Evolutionary conservation across 1,140 invertebrate genomes (phyloP).

Genomic region (Conus ventricosus): DNA sequence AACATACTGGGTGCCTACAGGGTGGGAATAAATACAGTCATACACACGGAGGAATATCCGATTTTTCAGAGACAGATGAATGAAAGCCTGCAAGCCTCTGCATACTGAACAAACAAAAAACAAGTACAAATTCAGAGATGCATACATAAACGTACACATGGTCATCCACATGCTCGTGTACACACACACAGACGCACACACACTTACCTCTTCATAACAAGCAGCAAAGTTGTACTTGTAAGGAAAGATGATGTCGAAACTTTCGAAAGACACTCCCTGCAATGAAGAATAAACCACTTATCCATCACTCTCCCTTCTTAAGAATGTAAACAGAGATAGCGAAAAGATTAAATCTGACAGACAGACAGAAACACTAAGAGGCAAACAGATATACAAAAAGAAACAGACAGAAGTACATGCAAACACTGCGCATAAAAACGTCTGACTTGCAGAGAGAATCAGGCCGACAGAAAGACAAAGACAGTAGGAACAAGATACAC

Average conservation of each 20-base stretch:
- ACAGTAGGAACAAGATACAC: no score
- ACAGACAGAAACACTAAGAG: not conserved
- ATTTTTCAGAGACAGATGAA: no score
- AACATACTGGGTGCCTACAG: no score
- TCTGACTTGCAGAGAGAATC: no score
- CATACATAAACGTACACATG: not conserved
- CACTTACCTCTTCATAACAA: slow-evolving; percentile 89
- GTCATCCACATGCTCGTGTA: not conserved
- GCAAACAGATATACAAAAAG: not conserved
- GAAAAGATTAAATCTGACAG: not conserved
- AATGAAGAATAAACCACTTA: not conserved
- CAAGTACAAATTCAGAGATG: not conserved
- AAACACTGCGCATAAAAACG: no score
- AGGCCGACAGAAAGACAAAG: no score
- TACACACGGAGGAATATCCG: no score
- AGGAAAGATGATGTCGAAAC: slow-evolving; percentile 88
- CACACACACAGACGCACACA: not conserved
- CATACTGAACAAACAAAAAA: not conserved
- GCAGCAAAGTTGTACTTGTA: slow-evolving; percentile 95
- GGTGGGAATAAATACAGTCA: no score
- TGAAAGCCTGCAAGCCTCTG: no score
- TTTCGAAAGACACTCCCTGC: slow-evolving; percentile 81
- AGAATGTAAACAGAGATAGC: no score
- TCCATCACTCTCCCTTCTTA: no score
- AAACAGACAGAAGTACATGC: no score